Evolutionary conservation across 2,113 vertebrate species (phyloP).

Genomic region (Myotis brandtii): DNA sequence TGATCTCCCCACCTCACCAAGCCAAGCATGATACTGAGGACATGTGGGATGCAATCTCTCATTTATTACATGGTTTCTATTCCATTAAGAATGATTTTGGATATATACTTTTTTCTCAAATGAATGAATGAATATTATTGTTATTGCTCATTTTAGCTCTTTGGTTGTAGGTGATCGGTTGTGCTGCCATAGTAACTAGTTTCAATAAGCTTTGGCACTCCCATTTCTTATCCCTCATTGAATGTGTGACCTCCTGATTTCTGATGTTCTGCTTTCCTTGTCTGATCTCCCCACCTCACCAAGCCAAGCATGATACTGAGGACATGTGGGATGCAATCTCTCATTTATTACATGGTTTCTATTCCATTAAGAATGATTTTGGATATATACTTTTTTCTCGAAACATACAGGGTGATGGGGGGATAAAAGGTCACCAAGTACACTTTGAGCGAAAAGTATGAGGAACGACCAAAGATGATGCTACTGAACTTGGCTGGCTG

Average conservation of each 20-base stretch:
- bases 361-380: background rate
- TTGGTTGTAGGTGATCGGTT: background rate
- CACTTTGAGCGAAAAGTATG: background rate
- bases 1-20: background rate
- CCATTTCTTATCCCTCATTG: background rate
- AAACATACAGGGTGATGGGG: background rate
- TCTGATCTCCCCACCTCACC: background rate
- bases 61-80: background rate
- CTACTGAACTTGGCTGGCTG: background rate
- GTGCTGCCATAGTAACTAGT: background rate
- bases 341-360: background rate
- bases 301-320: background rate
- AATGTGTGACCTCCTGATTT: background rate
- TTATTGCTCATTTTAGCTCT: background rate
- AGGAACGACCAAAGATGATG: background rate
- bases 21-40: background rate
- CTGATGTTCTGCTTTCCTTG: background rate
- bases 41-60: background rate
- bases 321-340: background rate
- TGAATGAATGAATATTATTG: background rate
- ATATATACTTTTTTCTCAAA: background rate
- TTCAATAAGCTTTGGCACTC: background rate
- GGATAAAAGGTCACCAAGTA: background rate
- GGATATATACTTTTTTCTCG: background rate
- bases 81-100: background rate